Evolutionary conservation across 1,140 invertebrate genomes (phyloP), one percentile per base, ranked within the genome.

Genomic region (Hydropsyche tenuis): DNA sequence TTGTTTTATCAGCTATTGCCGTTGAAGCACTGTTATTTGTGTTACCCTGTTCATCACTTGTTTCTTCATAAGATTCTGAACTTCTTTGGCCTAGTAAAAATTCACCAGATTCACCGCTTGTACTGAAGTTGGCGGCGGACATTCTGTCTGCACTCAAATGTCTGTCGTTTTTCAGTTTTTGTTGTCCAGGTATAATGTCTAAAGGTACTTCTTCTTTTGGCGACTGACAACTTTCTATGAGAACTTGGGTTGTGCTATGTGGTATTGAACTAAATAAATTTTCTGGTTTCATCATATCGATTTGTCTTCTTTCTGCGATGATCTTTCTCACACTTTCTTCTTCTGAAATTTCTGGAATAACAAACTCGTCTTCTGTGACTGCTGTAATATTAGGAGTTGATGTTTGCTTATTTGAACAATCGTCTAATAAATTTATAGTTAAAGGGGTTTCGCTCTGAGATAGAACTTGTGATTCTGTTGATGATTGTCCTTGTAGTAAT

Each of bases 311-410:
- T 75, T 86, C 84, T 1, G 84, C 84, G 79, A 85, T 86, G 5
- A 85, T 83, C 77, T 84, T 85, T 72, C 83, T 80, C 77, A 85
- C 84, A 62, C 82, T 84, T 66, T 86, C 84, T 77, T 84, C 83
- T 74, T 85, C 84, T 18, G 76, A 48, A 20, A 77, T 66, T 60
- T 65, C 69, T 14, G 66, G 70, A 12, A 53, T 37, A 16, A 16
- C 62, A 18, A 72, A 65, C 25, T 77, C 63, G 46, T 69, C 74
- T 27, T 74, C 75, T 25, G 42, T 64, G 3, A 72, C 25, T 12
- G 69, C 62, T 12, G 72, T 37, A 5, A 69, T 74, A 48, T 69
- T 74, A 11, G 72, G 75, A 53, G 70, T 64, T n/a, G 64, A 45
- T 14, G 51, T 42, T 72, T 74, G 75, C 45, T 53, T 53, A 69